Conservation (phyloP, 2,113 vertebrate genomes). For the Platanista minor region DNA sequence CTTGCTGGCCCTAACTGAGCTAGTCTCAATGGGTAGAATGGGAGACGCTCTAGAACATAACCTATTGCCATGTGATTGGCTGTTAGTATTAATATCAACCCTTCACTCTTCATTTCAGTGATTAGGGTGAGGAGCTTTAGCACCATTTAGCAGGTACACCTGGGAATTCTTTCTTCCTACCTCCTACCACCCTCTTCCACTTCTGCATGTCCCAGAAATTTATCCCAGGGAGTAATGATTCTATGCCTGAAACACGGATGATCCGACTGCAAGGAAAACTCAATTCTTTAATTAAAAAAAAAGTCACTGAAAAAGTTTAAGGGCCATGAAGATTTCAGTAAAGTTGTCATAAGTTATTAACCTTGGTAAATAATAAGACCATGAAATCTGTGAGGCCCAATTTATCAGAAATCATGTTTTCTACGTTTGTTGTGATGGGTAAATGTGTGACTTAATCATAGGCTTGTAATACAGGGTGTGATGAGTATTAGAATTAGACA, state of each 20-base stretch:
- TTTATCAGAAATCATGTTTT: constrained; percentile 12
- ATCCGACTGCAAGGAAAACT: constrained; percentile 21
- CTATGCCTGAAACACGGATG: background rate
- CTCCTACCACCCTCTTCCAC: background rate
- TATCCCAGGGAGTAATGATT: background rate
- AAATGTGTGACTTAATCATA: background rate
- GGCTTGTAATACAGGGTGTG: background rate
- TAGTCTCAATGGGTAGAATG: background rate
- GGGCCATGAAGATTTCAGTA: background rate
- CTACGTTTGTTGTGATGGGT: background rate
- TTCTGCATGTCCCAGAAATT: background rate
- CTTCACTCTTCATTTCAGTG: background rate
- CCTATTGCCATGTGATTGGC: background rate
- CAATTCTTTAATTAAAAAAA: background rate
- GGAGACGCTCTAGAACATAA: background rate
- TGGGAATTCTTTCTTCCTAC: background rate
- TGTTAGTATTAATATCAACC: background rate
- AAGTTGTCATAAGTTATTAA: background rate
- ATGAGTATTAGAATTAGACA: background rate
- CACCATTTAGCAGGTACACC: background rate
- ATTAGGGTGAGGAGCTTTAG: background rate
- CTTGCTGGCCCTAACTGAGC: background rate
- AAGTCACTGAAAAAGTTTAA: background rate
- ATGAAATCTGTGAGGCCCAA: background rate
- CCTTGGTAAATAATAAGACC: background rate